Evolutionary conservation across 2,113 vertebrate genomes (phyloP).

Genomic region (Nycticryphes semicollaris): DNA sequence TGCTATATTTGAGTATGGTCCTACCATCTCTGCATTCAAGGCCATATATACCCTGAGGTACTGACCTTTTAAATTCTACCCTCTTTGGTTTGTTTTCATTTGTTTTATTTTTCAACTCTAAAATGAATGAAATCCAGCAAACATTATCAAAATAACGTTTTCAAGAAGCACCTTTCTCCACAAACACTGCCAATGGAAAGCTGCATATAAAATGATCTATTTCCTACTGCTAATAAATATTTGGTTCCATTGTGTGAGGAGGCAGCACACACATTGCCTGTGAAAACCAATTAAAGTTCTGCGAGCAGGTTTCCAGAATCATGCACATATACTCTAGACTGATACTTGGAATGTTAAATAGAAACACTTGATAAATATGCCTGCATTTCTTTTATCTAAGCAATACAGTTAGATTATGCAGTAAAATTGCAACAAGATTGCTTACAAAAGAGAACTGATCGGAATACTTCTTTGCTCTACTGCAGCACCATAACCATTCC

Average conservation of each 20-base stretch:
- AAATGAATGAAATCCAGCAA: neutral
- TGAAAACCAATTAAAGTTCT: neutral
- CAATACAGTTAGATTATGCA: neutral
- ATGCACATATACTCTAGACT: neutral
- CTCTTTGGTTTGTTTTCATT: neutral
- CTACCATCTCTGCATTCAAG: neutral
- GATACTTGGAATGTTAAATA: neutral
- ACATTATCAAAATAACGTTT: neutral
- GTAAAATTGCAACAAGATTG: neutral
- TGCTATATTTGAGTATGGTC: neutral
- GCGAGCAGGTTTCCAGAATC: neutral
- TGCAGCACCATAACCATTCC: neutral
- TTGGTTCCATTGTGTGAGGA: neutral
- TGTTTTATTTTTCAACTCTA: neutral
- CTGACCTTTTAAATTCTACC: neutral
- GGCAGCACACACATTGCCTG: neutral
- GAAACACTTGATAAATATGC: neutral
- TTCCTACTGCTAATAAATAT: constrained; percentile 1
- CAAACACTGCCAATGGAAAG: neutral
- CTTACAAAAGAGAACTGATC: neutral
- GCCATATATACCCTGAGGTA: neutral
- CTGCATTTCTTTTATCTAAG: neutral
- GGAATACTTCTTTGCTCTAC: neutral
- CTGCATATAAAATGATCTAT: neutral
- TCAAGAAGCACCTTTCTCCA: neutral